Evolutionary conservation across 1,140 invertebrate species (phyloP).

Genomic region (silkworm (Bombyx mori)): ASM3026992v2 NC_085126.1:70001-70500

Average conservation of each 20-base stretch:
- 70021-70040: too few species aligned
- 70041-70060: too few species aligned
- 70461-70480: not conserved
- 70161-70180: too few species aligned
- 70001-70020: too few species aligned
- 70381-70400: slow-evolving; percentile 68
- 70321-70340: slow-evolving; percentile 19
- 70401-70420: slow-evolving; percentile 65
- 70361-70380: slow-evolving; percentile 61
- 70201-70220: too few species aligned
- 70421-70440: slow-evolving; percentile 53
- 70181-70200: too few species aligned
- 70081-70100: too few species aligned
- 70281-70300: slow-evolving; percentile 21
- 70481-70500: not conserved
- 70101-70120: too few species aligned
- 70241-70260: slow-evolving; percentile 18
- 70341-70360: too few species aligned
- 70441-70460: slow-evolving; percentile 44
- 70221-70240: not conserved
- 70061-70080: too few species aligned
- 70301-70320: slow-evolving; percentile 15
- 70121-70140: too few species aligned
- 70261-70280: slow-evolving; percentile 5
- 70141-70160: too few species aligned